A percentile compares a stretch with the other conserved stretches of the same genome.
phyloP scores from a whole-genome alignment of 2,888 invertebrate genomes.

The Chloromyia formosa region DNA sequence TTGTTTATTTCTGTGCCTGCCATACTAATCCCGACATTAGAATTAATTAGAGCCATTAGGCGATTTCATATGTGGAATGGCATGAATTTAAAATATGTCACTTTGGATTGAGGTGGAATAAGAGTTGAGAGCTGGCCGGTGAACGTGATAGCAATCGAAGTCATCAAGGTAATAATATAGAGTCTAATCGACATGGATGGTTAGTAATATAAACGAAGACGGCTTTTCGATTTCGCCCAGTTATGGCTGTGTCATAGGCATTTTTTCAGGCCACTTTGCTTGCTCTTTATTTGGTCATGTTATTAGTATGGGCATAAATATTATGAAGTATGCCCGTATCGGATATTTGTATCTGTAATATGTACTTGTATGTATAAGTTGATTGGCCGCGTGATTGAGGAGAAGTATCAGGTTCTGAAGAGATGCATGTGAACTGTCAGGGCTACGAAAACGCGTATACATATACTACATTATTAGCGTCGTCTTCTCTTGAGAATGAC shows the following conservation, averaged over 20 bases:
- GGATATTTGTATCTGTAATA: background rate
- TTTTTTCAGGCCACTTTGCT: background rate
- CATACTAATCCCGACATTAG: conserved; percentile 43
- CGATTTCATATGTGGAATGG: conserved; percentile 30
- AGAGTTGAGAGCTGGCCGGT: background rate
- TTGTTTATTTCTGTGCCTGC: conserved; percentile 37
- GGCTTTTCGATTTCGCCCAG: background rate
- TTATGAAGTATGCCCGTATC: conserved; percentile 1
- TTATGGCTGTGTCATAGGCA: background rate
- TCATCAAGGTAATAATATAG: background rate
- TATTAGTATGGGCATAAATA: conserved; percentile 31
- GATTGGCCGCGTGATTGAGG: background rate
- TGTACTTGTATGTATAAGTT: background rate
- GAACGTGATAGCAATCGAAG: conserved; percentile 18
- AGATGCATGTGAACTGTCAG: background rate
- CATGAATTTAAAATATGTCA: conserved; percentile 38
- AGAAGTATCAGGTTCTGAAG: background rate
- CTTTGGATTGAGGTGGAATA: background rate
- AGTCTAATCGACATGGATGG: conserved; percentile 22
- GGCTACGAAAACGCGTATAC: background rate
- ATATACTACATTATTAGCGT: background rate
- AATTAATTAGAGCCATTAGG: conserved; percentile 43
- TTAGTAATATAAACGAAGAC: background rate
- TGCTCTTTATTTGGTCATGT: background rate
- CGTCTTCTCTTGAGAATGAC: background rate